phyloP scores from a whole-genome alignment of 2,797 vertebrate genomes.

The Myotis myotis region DNA sequence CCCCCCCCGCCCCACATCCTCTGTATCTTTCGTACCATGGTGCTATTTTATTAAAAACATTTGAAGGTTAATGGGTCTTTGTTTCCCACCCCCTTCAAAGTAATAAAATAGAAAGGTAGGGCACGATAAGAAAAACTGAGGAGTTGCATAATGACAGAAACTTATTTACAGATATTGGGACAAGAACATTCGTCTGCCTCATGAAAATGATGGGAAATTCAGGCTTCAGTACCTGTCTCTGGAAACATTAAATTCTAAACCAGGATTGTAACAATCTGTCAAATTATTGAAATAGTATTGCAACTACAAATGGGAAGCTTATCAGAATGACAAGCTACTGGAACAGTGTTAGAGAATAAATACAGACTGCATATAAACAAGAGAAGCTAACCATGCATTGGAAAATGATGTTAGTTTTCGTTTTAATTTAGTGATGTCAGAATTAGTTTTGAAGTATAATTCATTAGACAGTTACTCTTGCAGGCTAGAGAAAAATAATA shows the following conservation, averaged over 20 bases:
- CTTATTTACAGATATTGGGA: neutral
- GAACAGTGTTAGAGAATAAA: neutral
- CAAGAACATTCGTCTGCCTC: constrained; percentile 5
- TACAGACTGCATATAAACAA: neutral
- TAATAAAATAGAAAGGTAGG: neutral
- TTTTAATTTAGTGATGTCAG: constrained; percentile 41
- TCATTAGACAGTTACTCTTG: constrained; percentile 30
- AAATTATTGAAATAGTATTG: neutral
- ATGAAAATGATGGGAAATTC: neutral
- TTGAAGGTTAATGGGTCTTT: neutral
- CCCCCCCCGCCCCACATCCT: rapidly evolving
- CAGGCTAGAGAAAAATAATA: neutral
- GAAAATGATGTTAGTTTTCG: neutral
- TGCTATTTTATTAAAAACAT: neutral
- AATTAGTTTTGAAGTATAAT: constrained; percentile 37
- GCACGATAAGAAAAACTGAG: neutral
- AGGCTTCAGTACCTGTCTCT: neutral
- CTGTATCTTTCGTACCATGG: neutral
- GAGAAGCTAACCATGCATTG: neutral
- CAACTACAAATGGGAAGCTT: neutral
- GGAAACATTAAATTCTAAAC: constrained; percentile 33
- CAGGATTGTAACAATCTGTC: neutral
- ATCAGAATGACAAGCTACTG: neutral
- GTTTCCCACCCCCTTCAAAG: neutral
- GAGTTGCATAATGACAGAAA: neutral